A percentile compares a stretch with the other conserved stretches of the same genome.
phyloP scores from a whole-genome alignment of 2,888 invertebrate species.

The Drosophila leonis region DNA sequence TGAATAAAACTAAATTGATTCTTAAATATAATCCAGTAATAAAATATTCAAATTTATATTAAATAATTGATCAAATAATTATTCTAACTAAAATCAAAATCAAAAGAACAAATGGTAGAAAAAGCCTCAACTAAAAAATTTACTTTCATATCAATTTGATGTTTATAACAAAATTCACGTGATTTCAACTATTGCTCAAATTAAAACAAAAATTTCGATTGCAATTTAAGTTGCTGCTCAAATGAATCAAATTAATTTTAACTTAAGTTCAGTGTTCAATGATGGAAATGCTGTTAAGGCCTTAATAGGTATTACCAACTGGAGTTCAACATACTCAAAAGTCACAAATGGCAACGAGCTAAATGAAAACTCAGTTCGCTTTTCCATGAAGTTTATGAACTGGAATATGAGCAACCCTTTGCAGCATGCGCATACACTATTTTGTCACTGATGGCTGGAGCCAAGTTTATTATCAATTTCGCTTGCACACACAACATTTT shows the following conservation, averaged over 20 bases:
- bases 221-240: not conserved
- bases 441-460: slow-evolving; percentile 1
- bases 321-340: not conserved
- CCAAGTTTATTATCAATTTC: slow-evolving; percentile 37
- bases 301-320: not conserved
- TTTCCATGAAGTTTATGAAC: slow-evolving; percentile 3
- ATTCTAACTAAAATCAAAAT: no score
- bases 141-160: no score
- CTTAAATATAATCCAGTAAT: no score
- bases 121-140: no score
- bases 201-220: no score
- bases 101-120: no score
- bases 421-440: slow-evolving; percentile 7
- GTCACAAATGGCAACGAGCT: slow-evolving; percentile 7
- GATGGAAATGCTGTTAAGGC: not conserved
- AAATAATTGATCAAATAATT: no score
- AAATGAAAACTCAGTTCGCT: not conserved
- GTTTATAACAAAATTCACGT: no score
- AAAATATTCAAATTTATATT: no score
- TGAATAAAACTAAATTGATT: no score
- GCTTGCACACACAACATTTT: slow-evolving; percentile 6
- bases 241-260: not conserved
- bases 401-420: slow-evolving; percentile 14
- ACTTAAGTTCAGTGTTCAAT: not conserved
- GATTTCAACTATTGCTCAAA: no score